Conservation (phyloP, 2,113 vertebrate species). For the Seriola dumerili region DNA sequence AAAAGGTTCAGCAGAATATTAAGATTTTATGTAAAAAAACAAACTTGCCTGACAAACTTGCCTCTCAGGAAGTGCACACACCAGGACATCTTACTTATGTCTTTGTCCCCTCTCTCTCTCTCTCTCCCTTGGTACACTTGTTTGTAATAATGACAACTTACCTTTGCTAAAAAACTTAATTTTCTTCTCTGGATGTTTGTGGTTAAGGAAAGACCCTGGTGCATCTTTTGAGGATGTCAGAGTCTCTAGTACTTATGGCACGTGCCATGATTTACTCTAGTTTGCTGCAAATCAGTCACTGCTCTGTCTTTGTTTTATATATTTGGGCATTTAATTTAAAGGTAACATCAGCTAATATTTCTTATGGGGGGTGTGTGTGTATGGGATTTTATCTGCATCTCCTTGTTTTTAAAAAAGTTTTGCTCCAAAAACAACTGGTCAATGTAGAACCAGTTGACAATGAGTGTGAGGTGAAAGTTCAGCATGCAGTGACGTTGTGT, state of each 20-base stretch:
- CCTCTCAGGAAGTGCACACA: not conserved
- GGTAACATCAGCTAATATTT: not conserved
- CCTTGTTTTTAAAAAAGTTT: not conserved
- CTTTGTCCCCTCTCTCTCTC: not conserved
- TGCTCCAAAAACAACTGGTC: not conserved
- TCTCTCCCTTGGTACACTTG: not conserved
- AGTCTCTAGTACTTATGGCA: not conserved
- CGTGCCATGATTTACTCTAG: too few relatives aligned
- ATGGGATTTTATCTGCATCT: not conserved
- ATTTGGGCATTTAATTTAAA: not conserved
- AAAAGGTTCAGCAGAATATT: conserved; percentile 2
- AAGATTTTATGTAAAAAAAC: not conserved
- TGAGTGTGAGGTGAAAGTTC: not conserved
- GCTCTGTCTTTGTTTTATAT: not conserved
- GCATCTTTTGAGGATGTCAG: too few relatives aligned
- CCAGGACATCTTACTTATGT: not conserved
- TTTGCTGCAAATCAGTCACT: not conserved
- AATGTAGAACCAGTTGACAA: not conserved
- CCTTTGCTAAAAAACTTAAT: too few relatives aligned
- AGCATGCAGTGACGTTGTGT: conserved; percentile 6
- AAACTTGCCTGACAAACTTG: not conserved
- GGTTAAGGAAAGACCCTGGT: too few relatives aligned
- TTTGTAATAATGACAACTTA: not conserved
- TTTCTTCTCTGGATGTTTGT: too few relatives aligned
- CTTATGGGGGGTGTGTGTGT: not conserved